phyloP scores from a whole-genome alignment of 2,888 invertebrate genomes.

The Drosophila silvestris region DNA sequence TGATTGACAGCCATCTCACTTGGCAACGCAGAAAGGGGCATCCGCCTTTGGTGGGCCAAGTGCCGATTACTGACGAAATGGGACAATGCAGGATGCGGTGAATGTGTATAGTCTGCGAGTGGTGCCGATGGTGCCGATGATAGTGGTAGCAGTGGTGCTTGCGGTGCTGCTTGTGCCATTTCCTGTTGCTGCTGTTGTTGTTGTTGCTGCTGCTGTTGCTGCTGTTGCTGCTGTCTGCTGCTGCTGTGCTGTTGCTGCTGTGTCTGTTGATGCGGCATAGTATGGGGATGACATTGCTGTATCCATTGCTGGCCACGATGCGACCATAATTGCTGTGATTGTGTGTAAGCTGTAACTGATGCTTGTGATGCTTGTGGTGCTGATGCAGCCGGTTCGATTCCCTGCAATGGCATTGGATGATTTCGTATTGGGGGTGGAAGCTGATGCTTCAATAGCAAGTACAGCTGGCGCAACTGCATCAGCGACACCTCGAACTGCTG shows the following conservation, averaged over 20 bases:
- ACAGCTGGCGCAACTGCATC: slow-evolving; percentile 32
- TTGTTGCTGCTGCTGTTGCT: background rate
- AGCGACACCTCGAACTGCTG: slow-evolving; percentile 20
- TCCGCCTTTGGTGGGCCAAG: background rate
- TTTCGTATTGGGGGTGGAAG: background rate
- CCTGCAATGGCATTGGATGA: background rate
- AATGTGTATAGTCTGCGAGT: background rate
- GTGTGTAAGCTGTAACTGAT: background rate
- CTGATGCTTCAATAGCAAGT: background rate
- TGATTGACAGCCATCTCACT: background rate
- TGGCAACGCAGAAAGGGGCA: background rate
- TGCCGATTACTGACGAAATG: background rate
- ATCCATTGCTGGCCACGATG: background rate
- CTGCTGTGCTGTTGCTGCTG: background rate
- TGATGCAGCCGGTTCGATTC: background rate
- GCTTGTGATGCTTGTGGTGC: background rate
- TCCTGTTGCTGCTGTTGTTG: background rate
- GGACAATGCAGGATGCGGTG: background rate
- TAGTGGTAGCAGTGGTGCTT: background rate
- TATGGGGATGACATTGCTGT: background rate
- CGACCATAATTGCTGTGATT: background rate
- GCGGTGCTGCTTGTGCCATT: background rate
- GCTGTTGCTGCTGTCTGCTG: background rate
- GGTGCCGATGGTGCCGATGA: background rate
- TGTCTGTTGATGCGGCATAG: background rate